phyloP scores from a whole-genome alignment of 2,888 invertebrate genomes.

The Callosobruchus maculatus region DNA sequence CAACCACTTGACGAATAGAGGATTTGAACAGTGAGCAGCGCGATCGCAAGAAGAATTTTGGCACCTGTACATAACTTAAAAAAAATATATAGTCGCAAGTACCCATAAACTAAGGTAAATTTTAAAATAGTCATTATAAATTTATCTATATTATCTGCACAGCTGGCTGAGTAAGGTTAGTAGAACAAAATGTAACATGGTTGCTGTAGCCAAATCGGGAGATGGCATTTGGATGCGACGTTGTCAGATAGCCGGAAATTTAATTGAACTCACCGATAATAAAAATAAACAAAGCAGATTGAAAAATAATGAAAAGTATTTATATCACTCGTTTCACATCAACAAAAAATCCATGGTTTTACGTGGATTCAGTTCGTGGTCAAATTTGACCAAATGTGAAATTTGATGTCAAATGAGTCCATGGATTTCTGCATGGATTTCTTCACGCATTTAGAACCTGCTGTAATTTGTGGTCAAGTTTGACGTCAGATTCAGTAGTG shows the following conservation, averaged over 20 bases:
- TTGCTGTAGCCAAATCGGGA: constrained; percentile 43
- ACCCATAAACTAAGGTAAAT: neutral
- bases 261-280: constrained; percentile 16
- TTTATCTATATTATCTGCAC: neutral
- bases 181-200: neutral
- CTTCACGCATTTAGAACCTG: too few species aligned
- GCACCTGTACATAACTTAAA: neutral
- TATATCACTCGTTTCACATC: too few species aligned
- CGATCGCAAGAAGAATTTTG: neutral
- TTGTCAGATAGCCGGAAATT: constrained; percentile 12
- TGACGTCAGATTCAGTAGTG: too few species aligned
- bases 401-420: too few species aligned
- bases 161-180: neutral
- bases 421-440: too few species aligned
- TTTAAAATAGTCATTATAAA: neutral
- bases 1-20: neutral
- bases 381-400: too few species aligned
- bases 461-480: too few species aligned
- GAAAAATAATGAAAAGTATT: neutral
- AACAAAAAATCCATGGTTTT: too few species aligned
- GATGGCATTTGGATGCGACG: constrained; percentile 32
- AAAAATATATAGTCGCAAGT: neutral
- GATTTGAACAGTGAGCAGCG: neutral
- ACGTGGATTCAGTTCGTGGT: too few species aligned
- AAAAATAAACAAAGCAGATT: neutral